These are phyloP conservation scores for Xestia rhomboidea DNA, from an alignment of 2,888 invertebrate species.

Conservation along the genomic window DNA sequence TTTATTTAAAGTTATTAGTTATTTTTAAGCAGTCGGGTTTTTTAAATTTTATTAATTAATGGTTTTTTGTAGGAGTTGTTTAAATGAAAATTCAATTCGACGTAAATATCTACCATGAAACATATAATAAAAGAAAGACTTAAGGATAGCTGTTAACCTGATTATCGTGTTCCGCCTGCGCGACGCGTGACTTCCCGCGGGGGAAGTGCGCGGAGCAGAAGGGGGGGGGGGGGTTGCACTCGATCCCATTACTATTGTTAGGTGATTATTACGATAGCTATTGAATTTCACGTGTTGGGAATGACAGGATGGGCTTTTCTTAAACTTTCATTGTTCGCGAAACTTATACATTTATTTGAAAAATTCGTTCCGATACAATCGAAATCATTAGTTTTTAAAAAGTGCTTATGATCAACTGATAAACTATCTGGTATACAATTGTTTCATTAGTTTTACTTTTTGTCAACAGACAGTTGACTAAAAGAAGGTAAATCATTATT, in stretches of 20 bases:
- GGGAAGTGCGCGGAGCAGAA: background rate
- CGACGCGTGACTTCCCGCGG: constrained; percentile 7
- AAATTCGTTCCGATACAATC: background rate
- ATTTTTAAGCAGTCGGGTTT: no score
- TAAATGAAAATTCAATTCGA: background rate
- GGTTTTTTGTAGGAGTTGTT: background rate
- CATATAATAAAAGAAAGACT: constrained; percentile 24
- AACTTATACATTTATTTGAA: background rate
- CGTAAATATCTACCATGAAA: constrained; percentile 2
- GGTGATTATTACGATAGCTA: constrained; percentile 5
- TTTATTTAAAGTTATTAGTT: no score
- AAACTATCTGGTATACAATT: background rate
- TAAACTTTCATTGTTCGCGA: background rate
- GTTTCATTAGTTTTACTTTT: no score
- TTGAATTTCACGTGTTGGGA: background rate
- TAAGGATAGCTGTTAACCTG: constrained; percentile 40
- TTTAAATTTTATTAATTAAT: no score
- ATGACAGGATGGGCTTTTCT: background rate
- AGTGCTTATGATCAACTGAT: background rate
- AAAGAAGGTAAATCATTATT: background rate
- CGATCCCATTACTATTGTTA: constrained; percentile 19
- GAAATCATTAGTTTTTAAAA: background rate
- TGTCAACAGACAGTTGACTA: background rate
- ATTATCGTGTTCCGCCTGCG: constrained; percentile 32
- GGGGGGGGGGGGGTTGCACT: background rate